These are phyloP conservation scores for Neogale vison DNA, from an alignment of 2,113 vertebrate species.

Conservation along the genomic window DNA sequence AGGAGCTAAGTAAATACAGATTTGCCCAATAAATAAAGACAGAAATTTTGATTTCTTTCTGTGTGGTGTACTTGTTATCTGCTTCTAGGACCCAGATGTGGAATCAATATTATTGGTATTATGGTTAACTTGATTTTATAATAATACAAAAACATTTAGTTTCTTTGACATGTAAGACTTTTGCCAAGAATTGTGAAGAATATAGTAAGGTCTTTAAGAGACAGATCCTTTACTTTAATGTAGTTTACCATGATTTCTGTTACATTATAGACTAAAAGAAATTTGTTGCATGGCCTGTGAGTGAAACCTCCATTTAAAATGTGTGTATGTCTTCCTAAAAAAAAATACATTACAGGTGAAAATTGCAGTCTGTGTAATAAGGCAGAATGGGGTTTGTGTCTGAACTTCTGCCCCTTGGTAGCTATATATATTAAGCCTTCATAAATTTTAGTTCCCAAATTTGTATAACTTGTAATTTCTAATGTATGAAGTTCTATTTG, in stretches of 20 bases:
- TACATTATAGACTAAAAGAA: slow-evolving; percentile 2
- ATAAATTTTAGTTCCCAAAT: neutral
- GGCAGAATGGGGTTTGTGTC: neutral
- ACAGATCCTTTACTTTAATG: neutral
- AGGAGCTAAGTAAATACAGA: neutral
- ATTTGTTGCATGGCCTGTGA: neutral
- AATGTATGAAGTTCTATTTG: slow-evolving; percentile 7
- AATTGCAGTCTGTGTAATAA: neutral
- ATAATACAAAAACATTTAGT: neutral
- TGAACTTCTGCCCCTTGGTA: neutral
- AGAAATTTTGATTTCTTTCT: slow-evolving; percentile 30
- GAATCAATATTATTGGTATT: neutral
- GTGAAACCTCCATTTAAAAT: neutral
- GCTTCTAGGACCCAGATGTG: neutral
- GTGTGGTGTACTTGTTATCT: neutral
- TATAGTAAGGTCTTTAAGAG: neutral
- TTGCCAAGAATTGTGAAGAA: slow-evolving; percentile 4
- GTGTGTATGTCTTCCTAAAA: neutral
- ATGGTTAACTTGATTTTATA: neutral
- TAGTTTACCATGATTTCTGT: slow-evolving; percentile 37
- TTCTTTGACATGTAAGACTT: neutral
- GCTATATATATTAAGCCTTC: neutral
- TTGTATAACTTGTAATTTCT: neutral
- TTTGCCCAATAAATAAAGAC: neutral
- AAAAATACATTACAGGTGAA: neutral